Conservation (phyloP, 2,888 invertebrate genomes). For the Sarcophaga caerulescens region DNA sequence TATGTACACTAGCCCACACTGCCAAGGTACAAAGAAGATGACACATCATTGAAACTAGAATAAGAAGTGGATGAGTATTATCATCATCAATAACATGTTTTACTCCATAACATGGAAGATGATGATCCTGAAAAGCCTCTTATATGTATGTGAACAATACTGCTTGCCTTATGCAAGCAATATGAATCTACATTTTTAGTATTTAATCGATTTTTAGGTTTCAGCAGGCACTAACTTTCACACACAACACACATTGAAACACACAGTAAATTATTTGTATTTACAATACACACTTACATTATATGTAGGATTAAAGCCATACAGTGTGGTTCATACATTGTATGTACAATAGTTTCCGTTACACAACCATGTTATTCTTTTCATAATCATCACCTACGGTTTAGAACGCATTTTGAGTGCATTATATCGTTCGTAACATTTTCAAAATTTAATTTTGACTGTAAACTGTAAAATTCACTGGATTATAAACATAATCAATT, state of each 20-base stretch:
- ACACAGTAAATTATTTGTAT: not conserved
- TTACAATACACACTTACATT: not conserved
- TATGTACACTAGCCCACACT: too few species aligned
- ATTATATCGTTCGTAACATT: not conserved
- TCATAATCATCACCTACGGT: not conserved
- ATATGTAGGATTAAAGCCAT: not conserved
- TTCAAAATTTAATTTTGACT: not conserved
- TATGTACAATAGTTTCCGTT: not conserved
- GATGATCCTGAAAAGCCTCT: slow-evolving; percentile 68
- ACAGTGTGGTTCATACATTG: not conserved
- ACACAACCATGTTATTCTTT: slow-evolving; percentile 21
- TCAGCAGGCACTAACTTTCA: slow-evolving; percentile 60
- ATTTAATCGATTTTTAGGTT: slow-evolving; percentile 65
- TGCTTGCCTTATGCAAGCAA: slow-evolving; percentile 32
- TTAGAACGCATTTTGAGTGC: not conserved
- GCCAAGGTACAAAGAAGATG: slow-evolving; percentile 15
- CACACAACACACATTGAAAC: not conserved
- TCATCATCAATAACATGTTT: slow-evolving; percentile 65
- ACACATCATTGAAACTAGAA: slow-evolving; percentile 21
- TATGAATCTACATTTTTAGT: slow-evolving; percentile 48
- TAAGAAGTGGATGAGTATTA: not conserved
- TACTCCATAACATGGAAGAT: slow-evolving; percentile 59
- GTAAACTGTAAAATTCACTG: too few species aligned
- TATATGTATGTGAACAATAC: slow-evolving; percentile 64
- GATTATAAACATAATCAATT: too few species aligned